A percentile compares a stretch with the other conserved stretches of the same genome.
phyloP scores from a whole-genome alignment of 2,797 vertebrate species.

The Rhinatrema bivittatum region DNA sequence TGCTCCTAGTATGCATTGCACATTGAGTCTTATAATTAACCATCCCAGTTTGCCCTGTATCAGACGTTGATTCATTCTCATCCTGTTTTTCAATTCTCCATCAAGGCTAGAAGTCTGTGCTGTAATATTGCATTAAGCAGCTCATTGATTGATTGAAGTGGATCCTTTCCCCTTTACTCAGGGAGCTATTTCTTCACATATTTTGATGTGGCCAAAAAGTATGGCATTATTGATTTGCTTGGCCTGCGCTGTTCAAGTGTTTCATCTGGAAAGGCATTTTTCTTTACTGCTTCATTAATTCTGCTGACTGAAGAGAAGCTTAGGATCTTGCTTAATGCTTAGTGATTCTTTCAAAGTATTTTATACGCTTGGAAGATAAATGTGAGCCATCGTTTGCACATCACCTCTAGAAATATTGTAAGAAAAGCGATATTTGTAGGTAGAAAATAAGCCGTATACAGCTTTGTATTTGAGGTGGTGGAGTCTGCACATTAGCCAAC shows the following conservation, averaged over 20 bases:
- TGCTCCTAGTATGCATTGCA: neutral
- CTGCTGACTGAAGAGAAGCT: conserved; percentile 46
- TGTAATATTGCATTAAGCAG: conserved; percentile 24
- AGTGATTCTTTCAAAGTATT: conserved; percentile 50
- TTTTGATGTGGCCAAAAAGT: conserved; percentile 48
- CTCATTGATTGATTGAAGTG: conserved; percentile 29
- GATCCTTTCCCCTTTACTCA: conserved; percentile 30
- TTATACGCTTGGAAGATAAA: too few relatives aligned
- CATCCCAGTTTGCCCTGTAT: conserved; percentile 27
- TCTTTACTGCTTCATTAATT: conserved; percentile 65
- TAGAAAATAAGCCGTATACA: too few relatives aligned
- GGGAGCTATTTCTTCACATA: conserved; percentile 43
- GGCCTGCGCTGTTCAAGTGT: conserved; percentile 32
- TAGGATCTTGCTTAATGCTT: conserved; percentile 40
- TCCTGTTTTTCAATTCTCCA: conserved; percentile 42
- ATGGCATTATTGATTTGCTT: conserved; percentile 57
- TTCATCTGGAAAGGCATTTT: conserved; percentile 58
- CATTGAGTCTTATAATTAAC: conserved; percentile 10
- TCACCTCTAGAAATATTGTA: too few relatives aligned
- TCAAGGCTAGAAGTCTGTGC: conserved; percentile 33
- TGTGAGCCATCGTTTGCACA: too few relatives aligned
- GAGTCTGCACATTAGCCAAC: too few relatives aligned
- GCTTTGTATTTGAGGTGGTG: too few relatives aligned
- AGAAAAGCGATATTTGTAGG: too few relatives aligned
- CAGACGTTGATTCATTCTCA: conserved; percentile 48